phyloP scores from a whole-genome alignment of 2,888 invertebrate genomes.

The Calephelis perditalis region DNA sequence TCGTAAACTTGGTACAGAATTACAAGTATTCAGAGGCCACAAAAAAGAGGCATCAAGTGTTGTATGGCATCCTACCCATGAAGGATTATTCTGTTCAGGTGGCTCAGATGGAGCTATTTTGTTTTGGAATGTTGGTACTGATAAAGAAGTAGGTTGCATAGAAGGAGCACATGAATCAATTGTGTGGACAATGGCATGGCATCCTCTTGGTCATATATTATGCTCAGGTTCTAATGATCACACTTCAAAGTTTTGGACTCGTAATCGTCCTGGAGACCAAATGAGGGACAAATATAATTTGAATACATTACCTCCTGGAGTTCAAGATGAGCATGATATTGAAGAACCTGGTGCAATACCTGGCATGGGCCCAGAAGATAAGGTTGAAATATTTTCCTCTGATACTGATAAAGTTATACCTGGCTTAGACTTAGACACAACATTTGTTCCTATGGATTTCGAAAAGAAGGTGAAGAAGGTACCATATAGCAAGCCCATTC shows the following conservation, averaged over 20 bases:
- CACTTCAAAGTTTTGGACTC: constrained; percentile 99
- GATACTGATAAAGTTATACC: constrained; percentile 85
- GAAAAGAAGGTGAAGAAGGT: constrained; percentile 88
- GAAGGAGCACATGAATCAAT: constrained; percentile 99
- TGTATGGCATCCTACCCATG: constrained; percentile 99
- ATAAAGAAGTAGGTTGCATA: constrained; percentile 98
- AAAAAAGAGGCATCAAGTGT: constrained; percentile 99
- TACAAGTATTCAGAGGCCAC: constrained; percentile 98
- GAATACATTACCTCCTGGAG: constrained; percentile 92
- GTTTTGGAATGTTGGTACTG: constrained; percentile 99
- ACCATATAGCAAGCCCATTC: constrained; percentile 97
- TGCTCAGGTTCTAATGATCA: constrained; percentile 99
- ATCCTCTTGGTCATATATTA: constrained; percentile 98
- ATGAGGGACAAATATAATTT: constrained; percentile 99
- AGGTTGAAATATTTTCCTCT: constrained; percentile 85
- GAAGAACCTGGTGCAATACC: constrained; percentile 92
- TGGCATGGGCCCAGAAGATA: constrained; percentile 99
- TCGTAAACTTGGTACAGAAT: constrained; percentile 95
- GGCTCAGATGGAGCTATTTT: constrained; percentile 99
- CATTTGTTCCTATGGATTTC: constrained; percentile 81
- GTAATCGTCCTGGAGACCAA: constrained; percentile 98
- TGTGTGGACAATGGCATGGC: constrained; percentile 99
- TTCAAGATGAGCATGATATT: constrained; percentile 72
- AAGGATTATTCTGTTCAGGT: constrained; percentile 97
- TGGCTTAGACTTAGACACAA: constrained; percentile 89